Conservation (phyloP, 2,797 vertebrate genomes). For the Aulostomus chinensis region DNA sequence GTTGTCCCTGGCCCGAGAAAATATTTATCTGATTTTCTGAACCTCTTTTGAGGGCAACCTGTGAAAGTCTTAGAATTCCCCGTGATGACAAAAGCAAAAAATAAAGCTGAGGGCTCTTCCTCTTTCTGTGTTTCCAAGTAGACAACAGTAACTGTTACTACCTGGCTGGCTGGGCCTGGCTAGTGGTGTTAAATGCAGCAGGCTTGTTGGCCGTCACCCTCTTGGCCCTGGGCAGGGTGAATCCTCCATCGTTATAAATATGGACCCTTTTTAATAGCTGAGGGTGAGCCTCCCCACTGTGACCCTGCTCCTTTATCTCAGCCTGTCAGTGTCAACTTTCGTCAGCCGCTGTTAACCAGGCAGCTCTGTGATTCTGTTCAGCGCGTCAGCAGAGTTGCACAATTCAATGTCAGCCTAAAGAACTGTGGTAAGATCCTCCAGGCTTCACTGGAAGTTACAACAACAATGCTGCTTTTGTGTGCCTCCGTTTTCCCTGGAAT, state of each 20-base stretch:
- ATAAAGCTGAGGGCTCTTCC: conserved; percentile 35
- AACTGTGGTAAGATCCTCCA: conserved; percentile 7
- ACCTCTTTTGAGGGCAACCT: conserved; percentile 23
- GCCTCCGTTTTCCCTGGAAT: too few species aligned
- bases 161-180: too few species aligned
- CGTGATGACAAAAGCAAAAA: conserved; percentile 26
- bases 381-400: not conserved
- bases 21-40: conserved; percentile 43
- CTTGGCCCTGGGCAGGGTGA: conserved; percentile 9
- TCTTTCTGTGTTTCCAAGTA: conserved; percentile 3
- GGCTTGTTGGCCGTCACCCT: conserved; percentile 4
- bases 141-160: not conserved
- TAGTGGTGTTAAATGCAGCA: conserved; percentile 7
- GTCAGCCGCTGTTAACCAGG: not conserved
- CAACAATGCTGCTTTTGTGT: conserved; percentile 12
- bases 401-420: conserved; percentile 16
- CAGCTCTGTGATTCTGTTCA: not conserved
- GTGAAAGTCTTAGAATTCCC: conserved; percentile 51
- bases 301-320: conserved; percentile 32
- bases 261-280: conserved; percentile 5
- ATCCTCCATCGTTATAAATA: conserved; percentile 20
- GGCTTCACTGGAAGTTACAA: conserved; percentile 12
- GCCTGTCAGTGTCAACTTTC: conserved; percentile 16
- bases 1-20: conserved; percentile 32
- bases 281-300: not conserved